Evolutionary conservation across 1,140 invertebrate genomes (phyloP), one percentile per base, ranked within the genome.

Genomic region (Drosophila subobscura): DNA sequence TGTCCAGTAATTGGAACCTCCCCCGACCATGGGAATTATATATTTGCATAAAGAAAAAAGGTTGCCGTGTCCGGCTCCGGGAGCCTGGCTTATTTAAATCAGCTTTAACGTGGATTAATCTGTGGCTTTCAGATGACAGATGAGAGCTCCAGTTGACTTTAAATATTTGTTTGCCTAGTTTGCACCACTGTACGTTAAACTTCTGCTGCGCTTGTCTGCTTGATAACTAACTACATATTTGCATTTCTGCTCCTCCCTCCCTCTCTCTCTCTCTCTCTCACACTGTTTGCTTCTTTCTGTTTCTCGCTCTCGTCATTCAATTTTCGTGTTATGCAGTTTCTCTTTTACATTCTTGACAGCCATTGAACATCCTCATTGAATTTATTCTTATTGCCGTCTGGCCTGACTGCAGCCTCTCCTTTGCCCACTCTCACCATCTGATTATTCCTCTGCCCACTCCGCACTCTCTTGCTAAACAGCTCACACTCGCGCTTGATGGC

Each of bases 361-460:
- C 33, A 57, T 45, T 71, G 16, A 40, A 57, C 6, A 51, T 42
- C 37, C 29, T 51, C 45, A 71, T 71, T 58, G 66, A 72, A 72
- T 71, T 60, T 72, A 52, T 70, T 45, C 54, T 10, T 33, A 37
- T 70, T 46, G 47, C 10, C 41, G 37, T 56, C 54, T 65, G 61
- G 29, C 33, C 16, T 29, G 60, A 12, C 14, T 37, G 1, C 33
- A 5, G 44, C 55, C 27, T 23, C 12, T 5, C 27, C 25, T 14
- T 7, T 57, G 12, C 23, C 10, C 27, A n/a, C 16, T 7, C 14
- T 10, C 16, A 33, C 29, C n/a, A n/a, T n/a, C 1, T 27, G 25
- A 27, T 3, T 14, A n/a, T 44, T 4, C 1, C 29, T 7, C 6
- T 12, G 8, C 54, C 54, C 23, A 27, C 29, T 22, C 27, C 12